These are phyloP conservation scores for Aegithalos caudatus DNA, from an alignment of 2,113 vertebrate species.

Conservation along the genomic window DNA sequence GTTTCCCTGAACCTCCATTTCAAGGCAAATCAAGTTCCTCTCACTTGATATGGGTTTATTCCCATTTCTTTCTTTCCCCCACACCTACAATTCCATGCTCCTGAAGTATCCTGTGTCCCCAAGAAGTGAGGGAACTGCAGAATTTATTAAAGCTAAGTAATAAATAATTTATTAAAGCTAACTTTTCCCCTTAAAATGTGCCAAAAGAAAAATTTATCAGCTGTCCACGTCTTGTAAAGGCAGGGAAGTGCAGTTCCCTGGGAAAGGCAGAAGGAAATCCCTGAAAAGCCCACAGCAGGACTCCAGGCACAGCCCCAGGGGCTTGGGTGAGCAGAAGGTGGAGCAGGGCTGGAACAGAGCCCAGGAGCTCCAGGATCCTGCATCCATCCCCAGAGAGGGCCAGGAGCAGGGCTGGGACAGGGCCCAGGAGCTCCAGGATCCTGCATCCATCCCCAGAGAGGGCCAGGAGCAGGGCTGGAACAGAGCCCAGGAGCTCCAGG, in stretches of 20 bases:
- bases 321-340: slow-evolving; percentile 69
- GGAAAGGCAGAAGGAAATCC: background rate
- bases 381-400: slow-evolving; percentile 76
- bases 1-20: background rate
- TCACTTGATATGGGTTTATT: background rate
- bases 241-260: background rate
- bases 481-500: no score
- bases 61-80: background rate
- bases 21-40: background rate
- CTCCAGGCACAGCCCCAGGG: background rate
- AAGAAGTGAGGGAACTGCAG: background rate
- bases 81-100: background rate
- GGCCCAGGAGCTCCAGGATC: no score
- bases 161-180: no score
- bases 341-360: slow-evolving; percentile 76
- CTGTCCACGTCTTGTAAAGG: background rate
- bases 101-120: no score
- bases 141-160: background rate
- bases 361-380: slow-evolving; percentile 79
- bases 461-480: no score
- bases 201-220: rapidly evolving
- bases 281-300: background rate
- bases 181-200: background rate
- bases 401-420: no score
- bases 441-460: no score